A percentile compares a stretch with the other conserved stretches of the same genome.
phyloP scores from a whole-genome alignment of 2,113 vertebrate species.

The Thamnaconus septentrionalis region DNA sequence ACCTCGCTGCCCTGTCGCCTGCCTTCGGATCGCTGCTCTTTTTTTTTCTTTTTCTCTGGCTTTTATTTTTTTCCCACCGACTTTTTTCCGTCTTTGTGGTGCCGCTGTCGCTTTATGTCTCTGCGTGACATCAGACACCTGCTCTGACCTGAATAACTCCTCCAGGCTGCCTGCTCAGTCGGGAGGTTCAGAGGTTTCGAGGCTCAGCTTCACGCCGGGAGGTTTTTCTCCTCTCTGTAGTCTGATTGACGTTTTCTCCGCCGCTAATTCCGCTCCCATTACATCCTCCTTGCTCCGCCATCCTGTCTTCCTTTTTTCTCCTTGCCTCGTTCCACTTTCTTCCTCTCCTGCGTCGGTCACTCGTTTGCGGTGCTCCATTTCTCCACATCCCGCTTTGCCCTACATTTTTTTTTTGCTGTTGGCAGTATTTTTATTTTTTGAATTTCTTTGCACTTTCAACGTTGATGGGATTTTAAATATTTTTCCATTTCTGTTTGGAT shows the following conservation, averaged over 20 bases:
- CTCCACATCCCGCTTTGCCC: slow-evolving; percentile 53
- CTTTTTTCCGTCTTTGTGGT: too few relatives aligned
- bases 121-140: slow-evolving; percentile 54
- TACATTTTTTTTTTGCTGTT: slow-evolving; percentile 48
- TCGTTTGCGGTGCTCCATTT: slow-evolving; percentile 59
- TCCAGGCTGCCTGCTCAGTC: slow-evolving; percentile 44
- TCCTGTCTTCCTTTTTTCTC: slow-evolving; percentile 4
- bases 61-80: too few relatives aligned
- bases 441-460: too few relatives aligned
- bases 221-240: neutral
- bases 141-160: slow-evolving; percentile 59
- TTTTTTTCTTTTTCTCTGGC: slow-evolving; percentile 33
- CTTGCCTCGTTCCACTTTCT: slow-evolving; percentile 2
- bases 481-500: too few relatives aligned
- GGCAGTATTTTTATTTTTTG: too few relatives aligned
- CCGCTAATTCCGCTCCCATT: too few relatives aligned
- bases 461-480: too few relatives aligned
- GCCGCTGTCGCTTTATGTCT: slow-evolving; percentile 34
- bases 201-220: slow-evolving; percentile 31
- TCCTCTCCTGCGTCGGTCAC: slow-evolving; percentile 30
- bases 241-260: too few relatives aligned
- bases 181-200: slow-evolving; percentile 55
- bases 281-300: slow-evolving; percentile 30
- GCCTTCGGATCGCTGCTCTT: slow-evolving; percentile 7
- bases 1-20: neutral